phyloP scores from a whole-genome alignment of 1,140 invertebrate species.

The Adoxophyes honmai region DNA sequence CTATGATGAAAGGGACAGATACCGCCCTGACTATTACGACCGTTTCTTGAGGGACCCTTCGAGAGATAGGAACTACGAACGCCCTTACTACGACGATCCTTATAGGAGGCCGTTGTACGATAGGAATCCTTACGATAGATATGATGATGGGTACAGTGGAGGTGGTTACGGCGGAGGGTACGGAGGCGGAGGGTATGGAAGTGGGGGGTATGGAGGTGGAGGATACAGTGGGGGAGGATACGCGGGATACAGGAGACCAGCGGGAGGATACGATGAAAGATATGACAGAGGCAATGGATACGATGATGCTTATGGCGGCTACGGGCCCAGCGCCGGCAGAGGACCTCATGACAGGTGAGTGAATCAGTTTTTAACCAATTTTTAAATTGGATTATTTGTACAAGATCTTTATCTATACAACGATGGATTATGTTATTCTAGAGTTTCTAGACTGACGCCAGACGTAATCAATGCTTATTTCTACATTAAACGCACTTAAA shows the following conservation, averaged over 20 bases:
- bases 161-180: conserved; percentile 48
- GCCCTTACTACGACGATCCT: conserved; percentile 45
- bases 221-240: conserved; percentile 52
- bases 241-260: conserved; percentile 62
- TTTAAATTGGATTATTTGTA: no score
- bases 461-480: no score
- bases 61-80: conserved; percentile 24
- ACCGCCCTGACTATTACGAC: conserved; percentile 56
- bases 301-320: conserved; percentile 44
- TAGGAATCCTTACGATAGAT: conserved; percentile 47
- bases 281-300: conserved; percentile 62
- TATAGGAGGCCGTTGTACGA: conserved; percentile 52
- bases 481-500: no score
- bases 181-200: conserved; percentile 46
- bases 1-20: conserved; percentile 62
- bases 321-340: conserved; percentile 52
- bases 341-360: conserved; percentile 65
- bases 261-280: conserved; percentile 48
- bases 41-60: conserved; percentile 20
- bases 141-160: conserved; percentile 52
- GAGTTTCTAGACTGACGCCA: no score
- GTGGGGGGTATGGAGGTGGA: conserved; percentile 51
- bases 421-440: no score
- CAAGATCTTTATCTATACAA: no score
- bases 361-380: background rate